Percentiles rank a stretch among this genome's conserved stretches.
Conservation (phyloP, 2,888 invertebrate species). For the Agelastica alni region DNA sequence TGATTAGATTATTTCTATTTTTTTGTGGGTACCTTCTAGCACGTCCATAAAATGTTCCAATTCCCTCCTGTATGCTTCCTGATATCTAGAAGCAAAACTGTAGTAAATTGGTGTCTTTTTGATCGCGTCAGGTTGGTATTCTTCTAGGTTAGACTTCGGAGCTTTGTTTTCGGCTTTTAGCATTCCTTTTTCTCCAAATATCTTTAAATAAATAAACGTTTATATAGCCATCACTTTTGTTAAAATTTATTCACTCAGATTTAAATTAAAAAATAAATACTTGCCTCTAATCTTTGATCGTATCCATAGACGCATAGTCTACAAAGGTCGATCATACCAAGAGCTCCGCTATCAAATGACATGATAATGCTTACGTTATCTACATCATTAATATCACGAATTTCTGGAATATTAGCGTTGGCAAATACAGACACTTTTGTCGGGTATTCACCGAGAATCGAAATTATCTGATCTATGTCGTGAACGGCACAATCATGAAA, state of each 20-base stretch:
- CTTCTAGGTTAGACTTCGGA: slow-evolving; percentile 58
- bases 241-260: not conserved
- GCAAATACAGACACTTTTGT: slow-evolving; percentile 61
- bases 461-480: slow-evolving; percentile 69
- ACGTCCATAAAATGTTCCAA: slow-evolving; percentile 67
- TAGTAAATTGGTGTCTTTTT: slow-evolving; percentile 62
- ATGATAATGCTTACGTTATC: slow-evolving; percentile 67
- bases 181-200: slow-evolving; percentile 65
- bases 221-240: not conserved
- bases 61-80: slow-evolving; percentile 60
- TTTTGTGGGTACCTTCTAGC: slow-evolving; percentile 59
- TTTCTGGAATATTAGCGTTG: slow-evolving; percentile 63
- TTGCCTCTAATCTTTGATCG: slow-evolving; percentile 67
- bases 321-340: slow-evolving; percentile 67
- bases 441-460: slow-evolving; percentile 67
- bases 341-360: slow-evolving; percentile 66
- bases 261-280: not conserved
- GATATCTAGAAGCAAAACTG: slow-evolving; percentile 66
- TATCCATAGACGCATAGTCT: slow-evolving; percentile 68
- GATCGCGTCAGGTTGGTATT: slow-evolving; percentile 55
- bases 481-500: slow-evolving; percentile 73
- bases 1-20: too few species aligned
- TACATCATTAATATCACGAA: slow-evolving; percentile 65
- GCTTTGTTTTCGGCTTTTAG: slow-evolving; percentile 62
- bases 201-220: slow-evolving; percentile 37